Conservation (phyloP, 2,888 invertebrate species). For the Linyphia triangularis region DNA sequence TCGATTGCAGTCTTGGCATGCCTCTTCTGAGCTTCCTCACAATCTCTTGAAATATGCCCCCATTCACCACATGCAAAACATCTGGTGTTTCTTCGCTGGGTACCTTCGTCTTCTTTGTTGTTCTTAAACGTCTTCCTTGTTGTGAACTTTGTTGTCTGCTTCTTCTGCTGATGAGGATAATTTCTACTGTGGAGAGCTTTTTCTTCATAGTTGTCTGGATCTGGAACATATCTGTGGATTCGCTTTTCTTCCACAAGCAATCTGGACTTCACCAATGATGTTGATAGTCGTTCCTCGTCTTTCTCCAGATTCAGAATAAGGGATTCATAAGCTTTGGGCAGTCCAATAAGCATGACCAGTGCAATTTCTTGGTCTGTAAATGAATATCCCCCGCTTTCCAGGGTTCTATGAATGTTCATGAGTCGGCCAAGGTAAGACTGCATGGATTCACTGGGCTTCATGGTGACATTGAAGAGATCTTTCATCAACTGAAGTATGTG, state of each 20-base stretch:
- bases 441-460: slow-evolving; percentile 20
- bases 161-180: neutral
- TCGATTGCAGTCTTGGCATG: slow-evolving; percentile 23
- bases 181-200: neutral
- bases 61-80: slow-evolving; percentile 23
- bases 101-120: neutral
- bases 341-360: slow-evolving; percentile 9
- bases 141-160: neutral
- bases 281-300: neutral
- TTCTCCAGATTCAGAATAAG: slow-evolving; percentile 21
- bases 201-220: neutral
- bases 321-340: slow-evolving; percentile 1
- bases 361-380: slow-evolving; percentile 26
- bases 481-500: slow-evolving; percentile 19
- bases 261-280: neutral
- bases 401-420: neutral
- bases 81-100: neutral
- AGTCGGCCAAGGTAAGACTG: slow-evolving; percentile 9
- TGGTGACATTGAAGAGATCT: slow-evolving; percentile 33
- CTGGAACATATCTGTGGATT: neutral
- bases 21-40: slow-evolving; percentile 4
- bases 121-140: neutral
- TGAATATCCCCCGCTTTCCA: neutral
- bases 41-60: slow-evolving; percentile 35
- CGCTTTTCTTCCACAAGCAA: slow-evolving; percentile 3